Conservation (phyloP, 2,797 vertebrate genomes). For the Linurgus olivaceus region DNA sequence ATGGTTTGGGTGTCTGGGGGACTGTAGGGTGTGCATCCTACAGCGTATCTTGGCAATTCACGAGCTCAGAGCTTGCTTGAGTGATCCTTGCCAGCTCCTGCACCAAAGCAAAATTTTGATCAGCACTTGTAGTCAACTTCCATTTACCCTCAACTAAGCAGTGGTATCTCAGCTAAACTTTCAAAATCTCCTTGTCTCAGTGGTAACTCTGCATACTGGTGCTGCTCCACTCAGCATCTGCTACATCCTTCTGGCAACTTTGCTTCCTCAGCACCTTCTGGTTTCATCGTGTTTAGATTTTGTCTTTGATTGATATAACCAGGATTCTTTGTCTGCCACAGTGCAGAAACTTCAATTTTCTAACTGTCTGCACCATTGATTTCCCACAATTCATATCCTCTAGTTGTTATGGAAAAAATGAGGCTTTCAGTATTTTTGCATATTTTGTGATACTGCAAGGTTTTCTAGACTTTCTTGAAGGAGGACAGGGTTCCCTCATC, state of each 20-base stretch:
- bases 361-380: slow-evolving; percentile 31
- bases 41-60: neutral
- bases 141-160: neutral
- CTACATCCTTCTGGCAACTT: neutral
- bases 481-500: neutral
- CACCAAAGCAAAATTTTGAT: neutral
- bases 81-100: neutral
- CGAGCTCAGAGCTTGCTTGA: neutral
- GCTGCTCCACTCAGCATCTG: neutral
- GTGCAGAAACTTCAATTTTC: slow-evolving; percentile 23
- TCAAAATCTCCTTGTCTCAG: neutral
- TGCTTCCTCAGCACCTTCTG: neutral
- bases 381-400: neutral
- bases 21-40: neutral
- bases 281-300: neutral
- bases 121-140: neutral
- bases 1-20: neutral
- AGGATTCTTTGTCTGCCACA: neutral
- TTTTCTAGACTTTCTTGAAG: neutral
- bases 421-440: neutral
- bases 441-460: neutral
- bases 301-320: neutral
- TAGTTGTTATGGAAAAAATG: neutral
- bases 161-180: neutral
- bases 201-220: neutral